Base-by-base conservation (phyloP, 1,140 invertebrate genomes). In the Lerema accius region DNA sequence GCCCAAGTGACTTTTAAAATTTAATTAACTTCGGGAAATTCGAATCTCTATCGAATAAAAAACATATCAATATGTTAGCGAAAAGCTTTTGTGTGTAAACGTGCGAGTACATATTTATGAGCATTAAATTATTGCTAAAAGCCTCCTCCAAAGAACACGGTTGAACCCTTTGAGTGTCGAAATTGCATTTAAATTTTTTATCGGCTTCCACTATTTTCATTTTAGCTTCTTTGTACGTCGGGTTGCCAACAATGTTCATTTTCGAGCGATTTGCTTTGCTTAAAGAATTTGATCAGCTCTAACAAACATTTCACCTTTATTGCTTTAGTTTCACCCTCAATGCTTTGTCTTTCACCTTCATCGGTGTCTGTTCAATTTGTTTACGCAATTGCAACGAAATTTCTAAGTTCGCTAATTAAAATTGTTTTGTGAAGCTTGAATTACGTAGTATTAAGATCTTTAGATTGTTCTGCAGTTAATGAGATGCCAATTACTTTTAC, bases 251-350 rank as follows among this genome's bases (percentile, higher is more conserved):
- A 56, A 45, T 42, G 40, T 56, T 56, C 53, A 56, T 56, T 56
- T 56, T 45, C 13, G n/a, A 56, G 26, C 53, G 19, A 35, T 56
- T 23, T 45, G 40, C 39, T 56, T 55, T 14, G 11, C 10, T 39
- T 6, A 43, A 56, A 43, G 40, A 45, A 56, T 56, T 56, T 56
- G 53, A 45, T 56, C 53, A n/a, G 15, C 40, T 56, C 26, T 32
- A 56, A 45, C 53, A 56, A 43, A 45, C 19, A 16, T 43, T 56
- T 17, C 15, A 45, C 39, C 35, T 53, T 53, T 40, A 40, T 23
- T 37, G 10, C 28, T 35, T 40, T 35, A 49, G 11, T 16, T 49
- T 49, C 23, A 15, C 45, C 5, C 9, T 7, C 5, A 7, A 32
- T 32, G 28, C 4, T 32, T 32, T 32, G 28, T 7, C 28, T 32